Percentiles rank a stretch among this genome's conserved stretches.
Evolutionary conservation across 1,140 invertebrate species (phyloP).

Genomic region (Drosophila burlai): DNA sequence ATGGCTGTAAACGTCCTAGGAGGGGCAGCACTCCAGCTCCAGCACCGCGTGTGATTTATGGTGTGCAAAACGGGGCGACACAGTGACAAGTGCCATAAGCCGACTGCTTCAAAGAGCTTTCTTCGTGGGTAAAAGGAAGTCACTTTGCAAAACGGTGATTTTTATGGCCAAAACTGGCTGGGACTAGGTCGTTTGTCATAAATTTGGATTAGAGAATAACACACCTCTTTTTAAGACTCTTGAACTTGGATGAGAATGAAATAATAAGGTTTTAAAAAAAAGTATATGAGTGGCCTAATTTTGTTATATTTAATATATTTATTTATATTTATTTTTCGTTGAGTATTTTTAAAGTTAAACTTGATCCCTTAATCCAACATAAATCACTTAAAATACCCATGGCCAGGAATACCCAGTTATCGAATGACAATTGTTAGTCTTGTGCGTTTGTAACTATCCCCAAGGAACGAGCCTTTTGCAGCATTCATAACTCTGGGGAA

Average conservation of each 20-base stretch:
- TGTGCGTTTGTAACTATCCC: not conserved
- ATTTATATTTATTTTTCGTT: no score
- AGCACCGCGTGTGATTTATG: constrained; percentile 64
- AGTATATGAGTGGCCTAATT: no score
- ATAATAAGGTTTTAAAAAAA: not conserved
- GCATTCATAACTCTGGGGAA: constrained; percentile 24
- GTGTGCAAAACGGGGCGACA: constrained; percentile 66
- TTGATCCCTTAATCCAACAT: not conserved
- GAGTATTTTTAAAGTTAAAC: not conserved
- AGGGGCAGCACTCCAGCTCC: not conserved
- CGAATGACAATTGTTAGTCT: not conserved
- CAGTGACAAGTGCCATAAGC: constrained; percentile 58
- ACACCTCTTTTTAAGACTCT: not conserved
- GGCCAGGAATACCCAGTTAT: not conserved
- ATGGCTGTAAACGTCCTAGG: not conserved
- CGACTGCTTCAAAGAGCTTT: constrained; percentile 3
- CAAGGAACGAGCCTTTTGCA: not conserved
- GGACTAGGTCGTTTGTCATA: constrained; percentile 20
- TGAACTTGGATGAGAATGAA: not conserved
- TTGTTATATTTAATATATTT: no score
- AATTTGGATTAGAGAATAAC: constrained; percentile 1
- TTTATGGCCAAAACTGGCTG: not conserved
- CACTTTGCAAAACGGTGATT: constrained; percentile 38
- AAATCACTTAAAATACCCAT: not conserved
- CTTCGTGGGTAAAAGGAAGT: constrained; percentile 11